Evolutionary conservation across 1,140 invertebrate species (phyloP).

Genomic region (Campoletis sonorensis): DNA sequence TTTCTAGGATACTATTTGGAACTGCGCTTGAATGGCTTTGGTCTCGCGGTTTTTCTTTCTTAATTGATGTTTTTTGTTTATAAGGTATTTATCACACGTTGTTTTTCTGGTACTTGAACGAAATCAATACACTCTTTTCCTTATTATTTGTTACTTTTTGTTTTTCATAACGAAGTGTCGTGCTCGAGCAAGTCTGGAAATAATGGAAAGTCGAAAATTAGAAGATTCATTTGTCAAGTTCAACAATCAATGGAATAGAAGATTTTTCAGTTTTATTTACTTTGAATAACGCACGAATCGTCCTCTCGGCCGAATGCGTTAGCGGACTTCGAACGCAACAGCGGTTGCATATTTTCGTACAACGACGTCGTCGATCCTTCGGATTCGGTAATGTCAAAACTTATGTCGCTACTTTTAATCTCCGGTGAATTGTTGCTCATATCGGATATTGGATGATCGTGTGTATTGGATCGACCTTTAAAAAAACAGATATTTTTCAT

Average conservation of each 20-base stretch:
- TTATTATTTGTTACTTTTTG: neutral
- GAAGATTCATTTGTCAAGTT: neutral
- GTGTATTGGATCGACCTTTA: conserved; percentile 60
- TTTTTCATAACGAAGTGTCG: conserved; percentile 41
- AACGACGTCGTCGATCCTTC: conserved; percentile 59
- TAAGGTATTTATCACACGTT: conserved; percentile 17
- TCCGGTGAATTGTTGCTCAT: conserved; percentile 46
- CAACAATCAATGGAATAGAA: neutral
- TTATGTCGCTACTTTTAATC: conserved; percentile 49
- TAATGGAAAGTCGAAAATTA: conserved; percentile 21
- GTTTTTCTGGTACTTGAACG: conserved; percentile 5
- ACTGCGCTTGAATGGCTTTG: conserved; percentile 11
- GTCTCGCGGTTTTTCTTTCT: conserved; percentile 2
- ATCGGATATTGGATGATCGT: conserved; percentile 57
- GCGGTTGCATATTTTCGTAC: conserved; percentile 63
- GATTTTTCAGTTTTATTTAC: conserved; percentile 46
- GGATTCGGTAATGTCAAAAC: conserved; percentile 52
- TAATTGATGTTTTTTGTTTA: conserved; percentile 14
- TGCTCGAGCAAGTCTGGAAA: conserved; percentile 49
- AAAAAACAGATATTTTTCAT: conserved; percentile 19
- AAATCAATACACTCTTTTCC: conserved; percentile 16
- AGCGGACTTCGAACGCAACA: conserved; percentile 58
- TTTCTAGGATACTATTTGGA: conserved; percentile 20
- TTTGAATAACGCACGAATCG: conserved; percentile 52
- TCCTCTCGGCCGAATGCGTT: conserved; percentile 51